Base-by-base conservation (phyloP, 1,140 invertebrate genomes). In the Maconellicoccus hirsutus region DNA sequence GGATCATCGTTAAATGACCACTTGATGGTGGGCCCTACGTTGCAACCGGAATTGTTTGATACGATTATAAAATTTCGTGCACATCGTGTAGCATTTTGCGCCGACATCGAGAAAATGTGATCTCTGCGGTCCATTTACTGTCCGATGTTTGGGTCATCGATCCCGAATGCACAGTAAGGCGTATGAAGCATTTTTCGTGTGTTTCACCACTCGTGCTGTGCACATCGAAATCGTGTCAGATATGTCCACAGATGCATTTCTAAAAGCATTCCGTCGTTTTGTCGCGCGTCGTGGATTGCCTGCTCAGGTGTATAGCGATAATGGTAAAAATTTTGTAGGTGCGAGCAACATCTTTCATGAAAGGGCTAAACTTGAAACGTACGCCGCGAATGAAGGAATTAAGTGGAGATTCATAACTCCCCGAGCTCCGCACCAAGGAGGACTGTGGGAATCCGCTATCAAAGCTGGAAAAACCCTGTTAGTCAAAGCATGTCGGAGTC, bases 91-190 rank as follows among this genome's bases (percentile, higher is more conserved):
- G 78, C 77, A 7, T 70, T 78, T 16, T 76, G 73, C 16, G 77
- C 75, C 7, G 80, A 81, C 72, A 78, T 81, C 12, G 73, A 75
- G 22, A 79, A 81, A 74, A 80, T 80, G 78, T 79, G 81, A 82
- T 73, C 80, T 77, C 70, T 76, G 76, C 4, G 80, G 81, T 0
- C 80, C 80, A 0, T 77, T 82, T 23, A 21, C 73, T 0, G 75
- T 80, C 7, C 80, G 76, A 75, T 70, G 70, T 10, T 70, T 72
- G 39, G 73, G 72, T 21, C 42, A 73, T 16, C 71, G 76, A 25
- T 75, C 75, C 22, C 71, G 71, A 21, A 73, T 72, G 4, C 71
- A 59, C 16, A 23, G 73, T 8, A 83, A 83, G 71, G 75, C 74
- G 1, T 82, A 81, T 72, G 69, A 81, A 8, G 76, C 74, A 21